These are phyloP conservation scores for Pogonognathellus flavescens DNA, from an alignment of 1,140 invertebrate genomes.

Conservation along the genomic window DNA sequence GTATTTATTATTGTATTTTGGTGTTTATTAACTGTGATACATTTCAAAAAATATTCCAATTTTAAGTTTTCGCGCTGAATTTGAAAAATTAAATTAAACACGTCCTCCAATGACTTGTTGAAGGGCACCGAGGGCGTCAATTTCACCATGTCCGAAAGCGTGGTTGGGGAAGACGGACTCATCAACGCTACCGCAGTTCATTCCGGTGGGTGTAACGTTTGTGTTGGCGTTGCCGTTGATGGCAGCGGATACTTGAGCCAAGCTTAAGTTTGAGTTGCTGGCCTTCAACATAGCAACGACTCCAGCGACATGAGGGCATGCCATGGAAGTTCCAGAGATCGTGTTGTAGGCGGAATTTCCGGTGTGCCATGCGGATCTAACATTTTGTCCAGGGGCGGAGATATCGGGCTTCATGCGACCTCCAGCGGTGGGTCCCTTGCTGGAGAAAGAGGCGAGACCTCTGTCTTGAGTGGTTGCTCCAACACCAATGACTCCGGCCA, in stretches of 20 bases:
- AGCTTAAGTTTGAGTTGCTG: not conserved
- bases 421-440: constrained; percentile 36
- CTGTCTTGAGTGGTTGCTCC: constrained; percentile 25
- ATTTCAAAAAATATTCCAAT: too few relatives aligned
- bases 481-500: constrained; percentile 43
- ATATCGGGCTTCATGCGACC: constrained; percentile 55
- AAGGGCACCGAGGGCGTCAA: not conserved
- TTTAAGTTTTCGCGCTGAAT: too few relatives aligned
- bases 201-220: not conserved
- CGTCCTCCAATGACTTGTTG: not conserved
- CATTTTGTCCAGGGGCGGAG: constrained; percentile 51
- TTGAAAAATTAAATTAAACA: too few relatives aligned
- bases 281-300: constrained; percentile 29
- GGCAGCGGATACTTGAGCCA: not conserved
- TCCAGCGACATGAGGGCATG: constrained; percentile 51
- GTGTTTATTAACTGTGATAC: too few relatives aligned
- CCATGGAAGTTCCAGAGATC: constrained; percentile 59
- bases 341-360: constrained; percentile 45
- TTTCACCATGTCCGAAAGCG: constrained; percentile 25
- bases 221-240: not conserved
- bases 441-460: constrained; percentile 40
- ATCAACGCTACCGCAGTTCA: constrained; percentile 16
- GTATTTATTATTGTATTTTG: too few relatives aligned
- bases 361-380: constrained; percentile 38
- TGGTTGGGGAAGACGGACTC: constrained; percentile 15